Evolutionary conservation across 2,113 vertebrate species (phyloP), one percentile per base, ranked within the genome.

Genomic region (Cranoglanis bouderius): DNA sequence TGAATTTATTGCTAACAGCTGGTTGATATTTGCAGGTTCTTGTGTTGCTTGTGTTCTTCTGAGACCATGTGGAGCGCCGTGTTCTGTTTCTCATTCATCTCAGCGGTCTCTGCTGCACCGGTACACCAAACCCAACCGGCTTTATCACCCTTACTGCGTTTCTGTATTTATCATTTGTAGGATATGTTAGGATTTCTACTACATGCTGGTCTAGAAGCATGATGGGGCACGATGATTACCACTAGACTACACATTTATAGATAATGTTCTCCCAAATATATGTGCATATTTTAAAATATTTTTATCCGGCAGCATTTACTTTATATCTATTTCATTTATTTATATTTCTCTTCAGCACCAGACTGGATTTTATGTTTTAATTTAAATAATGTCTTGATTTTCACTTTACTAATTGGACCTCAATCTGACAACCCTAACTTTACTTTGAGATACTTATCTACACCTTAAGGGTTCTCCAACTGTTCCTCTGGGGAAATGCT

Each of bases 91-190:
- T 46, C 19, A 2, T 49, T 84, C 82, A 84, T 65, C 82, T 84
- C 59, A 19, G 82, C 40, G 13, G 82, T n/a, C 7, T 49, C 82
- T n/a, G 21, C 82, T 49, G 82, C 82, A 49, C 82, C 82, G 82
- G 82, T 84, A 84, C 32, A 59, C 55, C 35, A 40, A 82, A 21
- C 78, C 3, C n/a, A 53, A 9, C n/a, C 51, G 26, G 18, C 21
- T 2, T 38, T 26, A 38, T 24, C 32, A 24, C 53, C 53, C 32
- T 32, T 1, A 81, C 49, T 32, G 2, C 2, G 7, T 1, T 21
- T 13, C 19, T 35, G 4, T 35, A 2, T 26, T 77, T 29, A 46
- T 8, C 19, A 74, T 74, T 38, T 29, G 13, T 29, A 26, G 26
- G 40, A 49, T 59, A 32, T 82, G 21, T 40, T 32, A 6, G 5